Conservation (phyloP, 2,888 invertebrate species). For the Bombyx huttoni region DNA sequence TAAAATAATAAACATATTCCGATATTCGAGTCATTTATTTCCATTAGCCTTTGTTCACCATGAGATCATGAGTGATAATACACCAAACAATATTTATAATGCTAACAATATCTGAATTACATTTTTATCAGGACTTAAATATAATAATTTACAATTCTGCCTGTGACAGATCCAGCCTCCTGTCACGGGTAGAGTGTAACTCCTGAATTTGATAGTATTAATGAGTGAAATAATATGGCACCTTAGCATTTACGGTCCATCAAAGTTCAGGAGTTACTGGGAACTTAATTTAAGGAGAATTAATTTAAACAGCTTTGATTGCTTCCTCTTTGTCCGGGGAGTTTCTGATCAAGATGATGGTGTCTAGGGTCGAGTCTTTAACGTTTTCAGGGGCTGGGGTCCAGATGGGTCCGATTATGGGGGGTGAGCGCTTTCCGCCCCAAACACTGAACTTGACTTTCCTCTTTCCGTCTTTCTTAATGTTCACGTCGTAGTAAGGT, state of each 20-base stretch:
- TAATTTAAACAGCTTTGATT: conserved; percentile 23
- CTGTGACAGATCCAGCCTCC: conserved; percentile 42
- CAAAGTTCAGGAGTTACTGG: conserved; percentile 16
- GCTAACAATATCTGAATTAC: not conserved
- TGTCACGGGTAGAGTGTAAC: conserved; percentile 18
- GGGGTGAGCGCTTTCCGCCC: conserved; percentile 60
- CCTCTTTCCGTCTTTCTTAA: conserved; percentile 59
- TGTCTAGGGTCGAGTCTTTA: conserved; percentile 41
- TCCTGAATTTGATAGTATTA: conserved; percentile 2
- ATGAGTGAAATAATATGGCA: conserved; percentile 11
- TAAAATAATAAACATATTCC: conserved; percentile 20
- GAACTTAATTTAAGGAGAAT: conserved; percentile 14
- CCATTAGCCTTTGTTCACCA: conserved; percentile 26
- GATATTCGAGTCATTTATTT: conserved; percentile 18
- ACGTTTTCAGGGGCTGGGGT: conserved; percentile 36
- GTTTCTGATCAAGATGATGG: conserved; percentile 43
- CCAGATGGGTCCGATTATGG: conserved; percentile 65
- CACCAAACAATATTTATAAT: not conserved
- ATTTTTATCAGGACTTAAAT: not conserved
- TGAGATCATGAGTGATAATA: conserved; percentile 12
- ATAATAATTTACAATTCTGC: conserved; percentile 2
- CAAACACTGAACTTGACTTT: conserved; percentile 64
- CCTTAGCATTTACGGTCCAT: conserved; percentile 6
- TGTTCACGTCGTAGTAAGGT: conserved; percentile 44
- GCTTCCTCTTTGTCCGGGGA: conserved; percentile 19